Evolutionary conservation across 2,113 vertebrate genomes (phyloP).

Genomic region (Motacilla tschutschensis): DNA sequence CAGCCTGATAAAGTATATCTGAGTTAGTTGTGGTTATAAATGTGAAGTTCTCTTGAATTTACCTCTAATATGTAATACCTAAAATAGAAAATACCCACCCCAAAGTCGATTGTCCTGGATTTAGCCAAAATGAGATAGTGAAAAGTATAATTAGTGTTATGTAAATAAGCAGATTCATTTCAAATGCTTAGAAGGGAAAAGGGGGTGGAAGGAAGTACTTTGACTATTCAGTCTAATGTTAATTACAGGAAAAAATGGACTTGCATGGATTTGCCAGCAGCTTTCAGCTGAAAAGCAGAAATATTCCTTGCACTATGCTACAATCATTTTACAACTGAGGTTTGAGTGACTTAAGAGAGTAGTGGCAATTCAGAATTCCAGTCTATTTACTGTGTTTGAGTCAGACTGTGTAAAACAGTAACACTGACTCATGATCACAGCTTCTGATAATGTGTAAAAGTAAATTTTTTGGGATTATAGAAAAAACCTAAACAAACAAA

Average conservation of each 20-base stretch:
- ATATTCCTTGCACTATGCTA: not conserved
- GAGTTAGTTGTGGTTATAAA: not conserved
- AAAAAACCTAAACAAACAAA: not conserved
- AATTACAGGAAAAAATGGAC: not conserved
- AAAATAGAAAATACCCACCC: not conserved
- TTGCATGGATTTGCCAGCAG: not conserved
- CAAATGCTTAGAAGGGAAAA: not conserved
- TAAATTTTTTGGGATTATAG: not conserved
- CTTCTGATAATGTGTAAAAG: not conserved
- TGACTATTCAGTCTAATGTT: not conserved
- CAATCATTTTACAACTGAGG: not conserved
- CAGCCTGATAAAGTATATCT: not conserved
- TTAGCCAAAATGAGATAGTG: constrained; percentile 15
- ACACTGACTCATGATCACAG: not conserved
- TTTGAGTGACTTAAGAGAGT: not conserved
- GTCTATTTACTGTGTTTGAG: not conserved
- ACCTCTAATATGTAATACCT: not conserved
- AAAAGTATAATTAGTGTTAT: not conserved
- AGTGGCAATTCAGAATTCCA: not conserved
- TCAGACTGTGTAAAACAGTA: not conserved
- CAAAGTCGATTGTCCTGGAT: not conserved
- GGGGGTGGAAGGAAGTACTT: not conserved
- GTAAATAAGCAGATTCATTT: constrained; percentile 21
- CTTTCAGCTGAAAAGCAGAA: not conserved
- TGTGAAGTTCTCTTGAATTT: not conserved